Base-by-base conservation (phyloP, 2,888 invertebrate species). In the Callyntrura guangdongensis region DNA sequence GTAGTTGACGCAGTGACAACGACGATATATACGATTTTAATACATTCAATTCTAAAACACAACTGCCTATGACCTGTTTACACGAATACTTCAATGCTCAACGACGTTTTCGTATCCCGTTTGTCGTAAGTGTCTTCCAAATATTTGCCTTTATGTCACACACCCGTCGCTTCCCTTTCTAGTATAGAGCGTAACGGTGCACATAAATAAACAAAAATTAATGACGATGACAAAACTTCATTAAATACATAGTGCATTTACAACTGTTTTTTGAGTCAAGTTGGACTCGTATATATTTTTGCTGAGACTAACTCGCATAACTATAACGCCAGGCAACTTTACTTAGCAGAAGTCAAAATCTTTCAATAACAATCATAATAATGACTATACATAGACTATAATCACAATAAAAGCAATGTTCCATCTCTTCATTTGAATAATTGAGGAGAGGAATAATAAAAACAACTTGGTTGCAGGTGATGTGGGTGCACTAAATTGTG, bases 401-500 rank as follows among this genome's bases (percentile, higher is more conserved):
- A 36, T 4, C 36, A 64, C 22, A 64, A 69, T 69, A 69, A 69
- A 4, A 69, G 14, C 36, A 69, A 69, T 69, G 45, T 77, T 77
- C 53, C 74, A 49, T 81, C 59, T 61, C 47, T 79, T 81, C 87
- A 81, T 81, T 81, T 87, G 87, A 87, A 87, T 87, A 81, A 87
- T 81, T 87, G 81, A 87, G 69, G 49, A 47, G 69, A 25, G 36
- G 11, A 77, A 61, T 36, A 81, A 87, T 87, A 87, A 81, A 87
- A 87, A 81, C 47, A 69, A 81, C 14, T 67, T 79, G 64, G 36
- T 67, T 79, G 64, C 82, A 88, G 82, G 88, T 81, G 82, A 88
- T 83, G 88, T 87, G 81, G 87, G 87, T 81, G 87, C 79, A 69
- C 67, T 47, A 87, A 69, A 86, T 86, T 64, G 61, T 79, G n/a